phyloP scores from a whole-genome alignment of 1,140 invertebrate species.

The Maniola jurtina region DNA sequence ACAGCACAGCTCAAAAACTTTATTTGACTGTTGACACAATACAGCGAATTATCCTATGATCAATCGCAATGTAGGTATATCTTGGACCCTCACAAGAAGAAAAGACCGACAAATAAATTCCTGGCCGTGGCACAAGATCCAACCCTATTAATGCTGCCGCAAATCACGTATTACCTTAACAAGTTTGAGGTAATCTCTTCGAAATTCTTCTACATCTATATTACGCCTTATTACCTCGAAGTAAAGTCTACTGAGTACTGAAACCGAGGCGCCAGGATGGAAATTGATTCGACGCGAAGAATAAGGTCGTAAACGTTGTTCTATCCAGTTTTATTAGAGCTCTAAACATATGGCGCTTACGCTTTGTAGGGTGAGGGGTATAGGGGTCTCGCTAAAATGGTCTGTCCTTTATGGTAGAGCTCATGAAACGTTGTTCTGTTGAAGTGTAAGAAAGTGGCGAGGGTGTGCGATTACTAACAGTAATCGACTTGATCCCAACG shows the following conservation, averaged over 20 bases:
- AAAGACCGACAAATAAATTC: constrained; percentile 20
- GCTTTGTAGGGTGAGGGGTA: constrained; percentile 18
- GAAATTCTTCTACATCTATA: constrained; percentile 29
- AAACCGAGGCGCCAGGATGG: constrained; percentile 41
- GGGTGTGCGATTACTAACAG: constrained; percentile 61
- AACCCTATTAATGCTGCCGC: constrained; percentile 51
- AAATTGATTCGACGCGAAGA: constrained; percentile 66
- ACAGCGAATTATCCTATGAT: constrained; percentile 17
- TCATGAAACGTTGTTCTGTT: constrained; percentile 40
- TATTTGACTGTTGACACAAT: constrained; percentile 57
- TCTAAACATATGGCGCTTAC: constrained; percentile 24
- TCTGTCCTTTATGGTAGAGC: constrained; percentile 29
- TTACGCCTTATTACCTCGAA: constrained; percentile 27
- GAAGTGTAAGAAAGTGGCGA: constrained; percentile 50
- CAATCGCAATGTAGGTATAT: constrained; percentile 18
- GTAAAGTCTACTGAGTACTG: constrained; percentile 41
- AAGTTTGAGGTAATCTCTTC: constrained; percentile 44
- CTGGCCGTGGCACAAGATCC: constrained; percentile 37
- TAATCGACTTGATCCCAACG: constrained; percentile 69
- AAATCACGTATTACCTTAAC: constrained; percentile 68
- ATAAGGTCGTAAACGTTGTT: constrained; percentile 54
- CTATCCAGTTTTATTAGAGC: constrained; percentile 27
- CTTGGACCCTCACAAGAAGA: constrained; percentile 15
- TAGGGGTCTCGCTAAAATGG: constrained; percentile 35
- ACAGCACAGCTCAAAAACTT: no score